Evolutionary conservation across 2,113 vertebrate species (phyloP).

Genomic region (Paramormyrops kingsleyae): DNA sequence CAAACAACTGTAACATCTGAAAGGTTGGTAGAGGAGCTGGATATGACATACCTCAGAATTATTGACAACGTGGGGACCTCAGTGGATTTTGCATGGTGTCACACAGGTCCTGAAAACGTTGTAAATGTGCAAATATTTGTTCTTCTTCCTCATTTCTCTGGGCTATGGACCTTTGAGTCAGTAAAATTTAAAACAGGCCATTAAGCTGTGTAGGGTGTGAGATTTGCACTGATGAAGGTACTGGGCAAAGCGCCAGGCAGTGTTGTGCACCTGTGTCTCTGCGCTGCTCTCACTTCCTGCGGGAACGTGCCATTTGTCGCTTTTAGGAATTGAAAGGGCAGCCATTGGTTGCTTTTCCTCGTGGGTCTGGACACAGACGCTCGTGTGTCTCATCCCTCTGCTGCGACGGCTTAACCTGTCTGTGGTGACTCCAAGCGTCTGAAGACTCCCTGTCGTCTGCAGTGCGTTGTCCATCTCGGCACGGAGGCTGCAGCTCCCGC

Average conservation of each 20-base stretch:
- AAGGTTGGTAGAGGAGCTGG: neutral
- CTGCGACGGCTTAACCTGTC: neutral
- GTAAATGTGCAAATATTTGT: neutral
- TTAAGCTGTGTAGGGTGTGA: neutral
- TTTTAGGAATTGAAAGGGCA: neutral
- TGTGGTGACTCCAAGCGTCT: neutral
- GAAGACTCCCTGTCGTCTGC: neutral
- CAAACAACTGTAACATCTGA: neutral
- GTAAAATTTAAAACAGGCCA: neutral
- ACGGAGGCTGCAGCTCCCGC: neutral
- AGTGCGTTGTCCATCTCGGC: neutral
- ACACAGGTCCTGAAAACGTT: neutral
- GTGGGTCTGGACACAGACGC: neutral
- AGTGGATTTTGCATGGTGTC: neutral
- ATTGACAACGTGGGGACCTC: neutral
- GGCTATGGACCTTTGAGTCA: neutral
- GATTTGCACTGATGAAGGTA: neutral
- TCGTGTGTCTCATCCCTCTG: neutral
- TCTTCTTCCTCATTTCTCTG: neutral
- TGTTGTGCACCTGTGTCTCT: neutral
- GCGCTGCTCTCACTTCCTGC: neutral
- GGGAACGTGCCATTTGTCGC: neutral
- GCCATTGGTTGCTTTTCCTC: neutral
- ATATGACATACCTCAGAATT: neutral
- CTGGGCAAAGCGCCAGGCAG: neutral